Evolutionary conservation across 2,113 vertebrate species (phyloP).

Genomic region (Trichomycterus rosablanca): DNA sequence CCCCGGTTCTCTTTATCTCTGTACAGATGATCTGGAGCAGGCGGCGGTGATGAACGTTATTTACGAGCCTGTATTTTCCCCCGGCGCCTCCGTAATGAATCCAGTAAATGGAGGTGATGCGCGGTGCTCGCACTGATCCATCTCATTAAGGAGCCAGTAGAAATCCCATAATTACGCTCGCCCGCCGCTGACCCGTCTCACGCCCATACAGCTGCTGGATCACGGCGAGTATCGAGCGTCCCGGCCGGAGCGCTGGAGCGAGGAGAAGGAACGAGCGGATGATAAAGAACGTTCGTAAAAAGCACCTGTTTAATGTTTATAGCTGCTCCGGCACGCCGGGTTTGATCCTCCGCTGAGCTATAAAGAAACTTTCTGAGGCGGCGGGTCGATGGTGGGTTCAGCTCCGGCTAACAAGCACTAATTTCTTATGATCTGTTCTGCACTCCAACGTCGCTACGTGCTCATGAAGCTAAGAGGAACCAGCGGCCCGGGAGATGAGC

Average conservation of each 20-base stretch:
- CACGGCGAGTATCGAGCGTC: constrained; percentile 16
- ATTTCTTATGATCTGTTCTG: no score
- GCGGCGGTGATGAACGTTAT: no score
- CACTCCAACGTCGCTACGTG: no score
- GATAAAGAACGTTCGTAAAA: constrained; percentile 26
- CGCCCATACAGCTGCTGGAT: no score
- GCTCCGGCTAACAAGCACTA: background rate
- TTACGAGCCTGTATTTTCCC: no score
- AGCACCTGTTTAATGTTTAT: constrained; percentile 29
- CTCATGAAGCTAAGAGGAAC: no score
- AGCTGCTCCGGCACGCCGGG: background rate
- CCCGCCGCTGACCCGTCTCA: background rate
- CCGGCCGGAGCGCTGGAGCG: constrained; percentile 6
- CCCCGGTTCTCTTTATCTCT: no score
- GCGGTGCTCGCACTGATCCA: constrained; percentile 11
- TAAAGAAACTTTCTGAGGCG: constrained; percentile 23
- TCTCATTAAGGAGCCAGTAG: constrained; percentile 13
- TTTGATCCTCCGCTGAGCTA: constrained; percentile 3
- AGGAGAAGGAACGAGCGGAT: constrained; percentile 2
- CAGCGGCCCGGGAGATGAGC: no score
- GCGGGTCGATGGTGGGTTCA: constrained; percentile 10
- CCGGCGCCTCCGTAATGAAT: constrained; percentile 22
- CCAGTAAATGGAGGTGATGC: constrained; percentile 25
- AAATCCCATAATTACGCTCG: constrained; percentile 16
- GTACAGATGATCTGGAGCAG: no score